Evolutionary conservation across 92 coral and sea anemone species (phyloP).

Genomic region (Micromussa lordhowensis): DNA sequence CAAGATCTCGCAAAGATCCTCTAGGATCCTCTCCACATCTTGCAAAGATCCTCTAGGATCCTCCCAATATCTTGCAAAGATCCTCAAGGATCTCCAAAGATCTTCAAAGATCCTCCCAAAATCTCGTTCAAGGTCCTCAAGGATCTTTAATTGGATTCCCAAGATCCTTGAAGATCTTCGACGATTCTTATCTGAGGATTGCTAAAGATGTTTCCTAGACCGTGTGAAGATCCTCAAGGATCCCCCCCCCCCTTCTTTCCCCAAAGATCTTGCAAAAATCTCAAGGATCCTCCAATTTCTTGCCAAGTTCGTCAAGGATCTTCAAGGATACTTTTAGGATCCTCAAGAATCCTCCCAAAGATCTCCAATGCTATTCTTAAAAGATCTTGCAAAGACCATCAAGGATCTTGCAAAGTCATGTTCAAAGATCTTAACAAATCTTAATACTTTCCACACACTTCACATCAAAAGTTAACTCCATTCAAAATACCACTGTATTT

Average conservation of each 20-base stretch:
- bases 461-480: too few species aligned
- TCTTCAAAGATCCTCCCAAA: too few species aligned
- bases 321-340: neutral
- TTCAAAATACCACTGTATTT: too few species aligned
- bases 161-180: conserved; percentile 16
- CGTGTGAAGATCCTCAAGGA: neutral
- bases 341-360: conserved; percentile 7
- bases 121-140: conserved; percentile 1
- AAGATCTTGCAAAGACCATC: neutral
- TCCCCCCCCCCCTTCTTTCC: neutral
- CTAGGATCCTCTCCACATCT: too few species aligned
- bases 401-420: too few species aligned
- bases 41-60: conserved; percentile 10
- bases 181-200: too few species aligned
- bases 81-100: neutral
- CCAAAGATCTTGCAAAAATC: too few species aligned
- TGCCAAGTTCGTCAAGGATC: too few species aligned
- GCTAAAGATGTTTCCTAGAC: neutral
- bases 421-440: too few species aligned
- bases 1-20: conserved; percentile 17
- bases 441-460: too few species aligned
- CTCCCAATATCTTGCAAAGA: neutral
- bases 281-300: too few species aligned
- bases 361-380: conserved; percentile 14
- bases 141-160: conserved; percentile 8